Base-by-base conservation (phyloP, 2,888 invertebrate species). In the Dryocosmus kuriphilus region DNA sequence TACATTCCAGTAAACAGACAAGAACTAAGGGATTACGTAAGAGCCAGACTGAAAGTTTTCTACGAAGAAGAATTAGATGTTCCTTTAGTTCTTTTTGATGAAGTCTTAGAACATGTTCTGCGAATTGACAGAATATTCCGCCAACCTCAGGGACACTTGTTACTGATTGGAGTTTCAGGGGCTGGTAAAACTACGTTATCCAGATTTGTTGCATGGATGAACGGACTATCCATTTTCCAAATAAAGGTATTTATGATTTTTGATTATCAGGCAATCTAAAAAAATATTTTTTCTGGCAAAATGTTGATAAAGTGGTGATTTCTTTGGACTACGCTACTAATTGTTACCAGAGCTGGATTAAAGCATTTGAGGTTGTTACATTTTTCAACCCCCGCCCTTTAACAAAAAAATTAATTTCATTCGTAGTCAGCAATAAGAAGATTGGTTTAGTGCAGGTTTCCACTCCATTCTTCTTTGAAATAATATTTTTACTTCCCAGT, bases 121-220 rank as follows among this genome's bases (percentile, higher is more conserved):
- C 95, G 99, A 86, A 99, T 99, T 90, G 99, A 99, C 93, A 94
- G 99, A 89, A 99, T 99, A 89, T 99, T 99, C 95, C 94, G 99
- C 77, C 99, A 99, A 92, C 99, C 99, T 9, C 99, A 99, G 92
- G 99, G 99, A 77, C 99, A 99, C 92, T 92, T 99, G 85, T 92
- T 99, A 87, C 94, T 99, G 9, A 99, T 99, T 89, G 99, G 99
- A 84, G 99, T 99, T 8, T 99, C 99, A 75, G 99, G 99, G 65
- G 98, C 99, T 83, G 99, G 99, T 84, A 99, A 99, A 93, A 99
- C 99, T 1, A 99, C 99, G 14, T 94, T 99, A 85, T 99, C 99
- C 35, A 94, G 99, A 84, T 99, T 99, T 92, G 99, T 99, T 46
- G 99, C 99, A 73, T 99, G 99, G 99, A 98, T 99, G 97, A 99